A percentile compares a stretch with the other conserved stretches of the same genome.
phyloP scores from a whole-genome alignment of 1,140 invertebrate genomes.

The Dufourea novaeangliae region DNA sequence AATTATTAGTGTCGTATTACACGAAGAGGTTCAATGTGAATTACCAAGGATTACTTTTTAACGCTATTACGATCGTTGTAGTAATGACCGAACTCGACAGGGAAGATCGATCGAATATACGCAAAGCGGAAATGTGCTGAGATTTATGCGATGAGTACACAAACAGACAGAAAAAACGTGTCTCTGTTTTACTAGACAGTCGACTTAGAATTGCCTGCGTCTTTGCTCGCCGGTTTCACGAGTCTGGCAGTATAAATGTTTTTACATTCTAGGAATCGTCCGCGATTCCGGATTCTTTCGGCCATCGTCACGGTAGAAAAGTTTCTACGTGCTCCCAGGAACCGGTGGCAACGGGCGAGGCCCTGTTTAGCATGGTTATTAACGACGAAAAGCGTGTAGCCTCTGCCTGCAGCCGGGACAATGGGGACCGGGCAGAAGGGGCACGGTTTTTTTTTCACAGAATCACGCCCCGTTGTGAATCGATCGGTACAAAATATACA shows the following conservation, averaged over 20 bases:
- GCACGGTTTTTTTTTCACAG: background rate
- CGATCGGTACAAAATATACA: background rate
- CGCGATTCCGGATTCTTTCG: constrained; percentile 45
- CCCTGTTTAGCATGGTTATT: constrained; percentile 51
- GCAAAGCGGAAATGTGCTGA: too few relatives aligned
- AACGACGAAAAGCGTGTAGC: constrained; percentile 61
- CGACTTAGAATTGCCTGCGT: background rate
- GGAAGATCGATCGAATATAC: too few relatives aligned
- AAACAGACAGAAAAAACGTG: background rate
- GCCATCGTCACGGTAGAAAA: constrained; percentile 38
- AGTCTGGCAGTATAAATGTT: constrained; percentile 41
- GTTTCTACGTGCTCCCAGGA: background rate
- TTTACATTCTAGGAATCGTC: constrained; percentile 50
- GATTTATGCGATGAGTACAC: too few relatives aligned
- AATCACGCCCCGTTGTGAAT: background rate
- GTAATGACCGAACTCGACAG: too few relatives aligned
- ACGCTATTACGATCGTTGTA: too few relatives aligned
- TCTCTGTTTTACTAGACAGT: background rate
- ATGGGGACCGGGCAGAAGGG: background rate
- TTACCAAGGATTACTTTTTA: too few relatives aligned
- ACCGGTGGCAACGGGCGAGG: constrained; percentile 38
- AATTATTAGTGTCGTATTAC: too few relatives aligned
- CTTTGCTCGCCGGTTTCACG: too few relatives aligned
- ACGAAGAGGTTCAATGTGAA: too few relatives aligned
- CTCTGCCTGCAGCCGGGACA: background rate